A percentile compares a stretch with the other conserved stretches of the same genome.
phyloP scores from a whole-genome alignment of 1,140 invertebrate species.

The Drosophila suzukii region DNA sequence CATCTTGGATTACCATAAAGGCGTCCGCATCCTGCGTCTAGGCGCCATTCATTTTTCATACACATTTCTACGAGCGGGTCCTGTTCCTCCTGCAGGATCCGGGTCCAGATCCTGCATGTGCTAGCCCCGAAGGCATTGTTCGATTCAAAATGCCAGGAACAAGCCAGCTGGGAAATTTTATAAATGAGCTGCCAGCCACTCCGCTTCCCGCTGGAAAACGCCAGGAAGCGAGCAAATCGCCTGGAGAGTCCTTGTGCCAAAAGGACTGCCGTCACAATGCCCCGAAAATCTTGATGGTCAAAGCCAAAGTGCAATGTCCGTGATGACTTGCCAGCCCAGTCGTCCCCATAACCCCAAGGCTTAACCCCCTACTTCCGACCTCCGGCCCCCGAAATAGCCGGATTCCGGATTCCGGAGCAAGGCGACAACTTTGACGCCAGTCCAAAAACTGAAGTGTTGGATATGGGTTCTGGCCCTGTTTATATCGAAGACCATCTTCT shows the following conservation, averaged over 20 bases:
- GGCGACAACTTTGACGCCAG: constrained; percentile 72
- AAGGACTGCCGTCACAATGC: constrained; percentile 18
- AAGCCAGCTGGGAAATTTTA: constrained; percentile 50
- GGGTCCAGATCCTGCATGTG: constrained; percentile 46
- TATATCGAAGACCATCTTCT: constrained; percentile 54
- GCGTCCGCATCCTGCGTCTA: constrained; percentile 50
- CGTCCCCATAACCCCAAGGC: constrained; percentile 26
- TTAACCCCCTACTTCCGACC: constrained; percentile 21
- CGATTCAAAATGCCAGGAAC: constrained; percentile 70
- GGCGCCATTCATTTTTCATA: constrained; percentile 81
- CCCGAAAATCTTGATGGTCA: constrained; percentile 72
- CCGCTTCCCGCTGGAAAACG: background rate
- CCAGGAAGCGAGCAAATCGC: constrained; percentile 66
- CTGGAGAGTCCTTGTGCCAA: constrained; percentile 55
- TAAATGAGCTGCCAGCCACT: constrained; percentile 67
- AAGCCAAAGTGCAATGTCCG: constrained; percentile 82
- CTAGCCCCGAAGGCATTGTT: constrained; percentile 58
- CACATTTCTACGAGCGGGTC: constrained; percentile 32
- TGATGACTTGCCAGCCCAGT: constrained; percentile 72
- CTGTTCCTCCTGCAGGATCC: constrained; percentile 19
- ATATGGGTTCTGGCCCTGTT: constrained; percentile 51
- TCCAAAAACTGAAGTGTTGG: constrained; percentile 20
- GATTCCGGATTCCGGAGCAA: constrained; percentile 36
- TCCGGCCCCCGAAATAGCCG: constrained; percentile 8
- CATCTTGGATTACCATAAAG: constrained; percentile 82